Conservation (phyloP, 2,888 invertebrate genomes). For the Drosophila greeni region DNA sequence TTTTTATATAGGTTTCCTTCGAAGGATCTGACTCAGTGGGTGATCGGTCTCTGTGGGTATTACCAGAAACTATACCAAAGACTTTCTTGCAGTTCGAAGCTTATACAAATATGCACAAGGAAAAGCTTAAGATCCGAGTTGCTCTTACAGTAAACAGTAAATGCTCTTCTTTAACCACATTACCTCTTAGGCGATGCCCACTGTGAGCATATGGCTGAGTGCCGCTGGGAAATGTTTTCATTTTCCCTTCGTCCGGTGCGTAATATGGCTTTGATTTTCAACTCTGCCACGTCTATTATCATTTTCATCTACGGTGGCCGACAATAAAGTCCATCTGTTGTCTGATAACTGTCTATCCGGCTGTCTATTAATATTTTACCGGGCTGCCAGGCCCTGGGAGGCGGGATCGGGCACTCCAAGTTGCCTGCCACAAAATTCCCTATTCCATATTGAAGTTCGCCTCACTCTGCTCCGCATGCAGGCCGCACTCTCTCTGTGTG, state of each 20-base stretch:
- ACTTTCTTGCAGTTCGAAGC: background rate
- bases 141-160: background rate
- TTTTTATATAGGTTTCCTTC: background rate
- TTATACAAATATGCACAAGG: background rate
- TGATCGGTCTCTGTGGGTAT: background rate
- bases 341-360: conserved; percentile 78
- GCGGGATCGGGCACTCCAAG: conserved; percentile 11
- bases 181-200: background rate
- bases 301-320: conserved; percentile 73
- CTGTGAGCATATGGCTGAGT: conserved; percentile 6
- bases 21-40: background rate
- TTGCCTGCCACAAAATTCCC: conserved; percentile 16
- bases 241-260: conserved; percentile 23
- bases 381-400: conserved; percentile 57
- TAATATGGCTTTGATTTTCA: conserved; percentile 57
- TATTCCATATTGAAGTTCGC: conserved; percentile 11
- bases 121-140: background rate
- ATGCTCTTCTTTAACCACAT: background rate
- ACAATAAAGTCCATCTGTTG: conserved; percentile 78
- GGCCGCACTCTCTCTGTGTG: conserved; percentile 41
- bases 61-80: background rate
- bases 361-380: conserved; percentile 77
- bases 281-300: conserved; percentile 66
- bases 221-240: conserved; percentile 9
- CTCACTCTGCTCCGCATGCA: background rate